Evolutionary conservation across 2,113 vertebrate genomes (phyloP).

Genomic region (Bufo bufo): DNA sequence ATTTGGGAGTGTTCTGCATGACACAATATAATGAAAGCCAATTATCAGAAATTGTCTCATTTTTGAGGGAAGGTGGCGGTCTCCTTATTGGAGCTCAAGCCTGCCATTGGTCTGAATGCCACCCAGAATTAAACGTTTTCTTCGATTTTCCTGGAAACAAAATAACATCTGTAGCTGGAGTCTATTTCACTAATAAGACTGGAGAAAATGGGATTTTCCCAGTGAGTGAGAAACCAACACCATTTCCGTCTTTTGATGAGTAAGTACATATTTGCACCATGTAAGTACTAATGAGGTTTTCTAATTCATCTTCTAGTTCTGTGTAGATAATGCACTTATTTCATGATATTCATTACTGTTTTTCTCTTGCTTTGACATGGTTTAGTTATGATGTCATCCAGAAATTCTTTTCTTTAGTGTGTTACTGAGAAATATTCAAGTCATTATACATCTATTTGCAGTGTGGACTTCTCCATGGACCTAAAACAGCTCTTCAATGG

Average conservation of each 20-base stretch:
- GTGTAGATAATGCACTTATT: not conserved
- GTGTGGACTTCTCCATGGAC: conserved; percentile 52
- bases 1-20: conserved; percentile 76
- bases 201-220: conserved; percentile 30
- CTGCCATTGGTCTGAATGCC: conserved; percentile 76
- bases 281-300: not conserved
- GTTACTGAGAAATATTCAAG: too few species aligned
- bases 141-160: conserved; percentile 82
- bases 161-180: conserved; percentile 81
- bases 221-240: not conserved
- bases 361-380: not conserved
- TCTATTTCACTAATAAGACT: conserved; percentile 77
- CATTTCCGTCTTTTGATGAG: conserved; percentile 14
- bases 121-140: conserved; percentile 74
- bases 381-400: too few species aligned
- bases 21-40: conserved; percentile 72
- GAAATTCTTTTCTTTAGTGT: not conserved
- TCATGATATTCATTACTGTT: not conserved
- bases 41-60: conserved; percentile 71
- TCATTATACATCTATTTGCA: conserved; percentile 50
- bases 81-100: conserved; percentile 85
- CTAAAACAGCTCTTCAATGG: conserved; percentile 62
- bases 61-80: conserved; percentile 81
- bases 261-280: conserved; percentile 25
- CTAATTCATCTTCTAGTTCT: too few species aligned